These are phyloP conservation scores for Zapornia atra DNA, from an alignment of 2,113 vertebrate species.

Conservation along the genomic window DNA sequence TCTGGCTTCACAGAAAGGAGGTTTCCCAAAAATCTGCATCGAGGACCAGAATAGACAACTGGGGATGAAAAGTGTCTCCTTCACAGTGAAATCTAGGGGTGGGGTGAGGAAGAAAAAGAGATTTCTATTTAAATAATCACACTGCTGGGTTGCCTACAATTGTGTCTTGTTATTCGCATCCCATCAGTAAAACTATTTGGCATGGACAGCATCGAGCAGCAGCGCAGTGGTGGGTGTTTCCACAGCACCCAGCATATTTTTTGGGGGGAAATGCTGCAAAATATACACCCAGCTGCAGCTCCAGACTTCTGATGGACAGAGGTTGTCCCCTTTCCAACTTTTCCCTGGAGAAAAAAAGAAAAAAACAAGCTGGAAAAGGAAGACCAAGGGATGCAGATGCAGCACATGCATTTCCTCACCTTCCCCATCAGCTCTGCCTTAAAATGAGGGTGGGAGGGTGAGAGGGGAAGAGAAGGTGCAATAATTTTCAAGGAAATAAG, in stretches of 20 bases:
- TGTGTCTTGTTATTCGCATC: not conserved
- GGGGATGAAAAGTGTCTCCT: not conserved
- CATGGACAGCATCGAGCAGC: accelerated
- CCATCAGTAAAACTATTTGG: not conserved
- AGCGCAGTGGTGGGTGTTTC: not conserved
- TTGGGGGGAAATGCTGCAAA: not conserved
- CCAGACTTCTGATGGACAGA: accelerated
- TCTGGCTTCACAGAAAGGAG: accelerated
- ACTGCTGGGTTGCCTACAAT: not conserved
- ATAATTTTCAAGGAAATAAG: not conserved
- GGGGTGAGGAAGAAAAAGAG: too few relatives aligned
- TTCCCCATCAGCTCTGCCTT: not conserved
- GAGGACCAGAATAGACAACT: accelerated
- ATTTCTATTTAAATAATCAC: too few relatives aligned
- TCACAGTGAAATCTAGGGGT: not conserved
- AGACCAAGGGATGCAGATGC: not conserved
- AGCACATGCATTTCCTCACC: accelerated
- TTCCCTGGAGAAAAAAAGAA: not conserved
- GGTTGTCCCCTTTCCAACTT: accelerated
- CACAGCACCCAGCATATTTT: not conserved
- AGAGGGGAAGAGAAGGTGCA: too few relatives aligned
- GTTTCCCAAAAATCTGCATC: too few relatives aligned
- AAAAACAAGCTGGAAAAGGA: too few relatives aligned
- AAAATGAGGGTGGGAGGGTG: not conserved
- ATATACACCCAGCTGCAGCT: accelerated